phyloP scores from a whole-genome alignment of 35 echinoderm and acorn worm species.

The Anneissia japonica region DNA sequence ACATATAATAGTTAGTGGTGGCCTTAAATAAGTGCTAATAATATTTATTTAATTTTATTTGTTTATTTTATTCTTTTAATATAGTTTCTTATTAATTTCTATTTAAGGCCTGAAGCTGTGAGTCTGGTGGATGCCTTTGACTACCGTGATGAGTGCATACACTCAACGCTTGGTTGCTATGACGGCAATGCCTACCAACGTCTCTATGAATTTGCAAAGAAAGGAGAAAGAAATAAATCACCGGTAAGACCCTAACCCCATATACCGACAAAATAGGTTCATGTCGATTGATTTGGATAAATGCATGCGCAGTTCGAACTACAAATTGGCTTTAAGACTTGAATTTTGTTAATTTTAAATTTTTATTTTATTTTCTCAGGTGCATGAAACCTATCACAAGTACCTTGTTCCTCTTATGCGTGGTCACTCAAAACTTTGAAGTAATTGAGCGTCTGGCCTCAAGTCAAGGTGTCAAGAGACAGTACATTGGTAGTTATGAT shows the following conservation, averaged over 20 bases:
- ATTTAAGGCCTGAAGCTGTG: conserved; percentile 67
- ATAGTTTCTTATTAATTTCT: too few species aligned
- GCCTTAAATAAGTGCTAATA: too few species aligned
- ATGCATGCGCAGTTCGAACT: too few species aligned
- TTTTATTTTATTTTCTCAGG: conserved; percentile 28
- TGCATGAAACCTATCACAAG: conserved; percentile 65
- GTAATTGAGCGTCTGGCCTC: neutral
- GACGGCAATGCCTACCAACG: conserved; percentile 87
- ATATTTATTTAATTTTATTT: too few species aligned
- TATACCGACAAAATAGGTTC: neutral
- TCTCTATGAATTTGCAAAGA: conserved; percentile 69
- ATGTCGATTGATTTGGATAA: neutral
- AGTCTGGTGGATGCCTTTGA: conserved; percentile 85
- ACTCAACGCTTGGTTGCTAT: conserved; percentile 80
- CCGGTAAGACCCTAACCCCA: conserved; percentile 33
- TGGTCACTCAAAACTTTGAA: conserved; percentile 60
- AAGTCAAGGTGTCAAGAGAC: too few species aligned
- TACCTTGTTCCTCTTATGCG: conserved; percentile 68
- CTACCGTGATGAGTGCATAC: conserved; percentile 45
- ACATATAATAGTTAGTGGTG: too few species aligned
- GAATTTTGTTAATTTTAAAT: too few species aligned
- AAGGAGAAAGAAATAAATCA: conserved; percentile 46
- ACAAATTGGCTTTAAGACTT: too few species aligned
- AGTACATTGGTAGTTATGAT: too few species aligned
- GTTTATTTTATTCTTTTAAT: too few species aligned